These are phyloP conservation scores for Tetranychus cinnabarinus DNA, from an alignment of 1,140 invertebrate genomes.

Conservation along the genomic window DNA sequence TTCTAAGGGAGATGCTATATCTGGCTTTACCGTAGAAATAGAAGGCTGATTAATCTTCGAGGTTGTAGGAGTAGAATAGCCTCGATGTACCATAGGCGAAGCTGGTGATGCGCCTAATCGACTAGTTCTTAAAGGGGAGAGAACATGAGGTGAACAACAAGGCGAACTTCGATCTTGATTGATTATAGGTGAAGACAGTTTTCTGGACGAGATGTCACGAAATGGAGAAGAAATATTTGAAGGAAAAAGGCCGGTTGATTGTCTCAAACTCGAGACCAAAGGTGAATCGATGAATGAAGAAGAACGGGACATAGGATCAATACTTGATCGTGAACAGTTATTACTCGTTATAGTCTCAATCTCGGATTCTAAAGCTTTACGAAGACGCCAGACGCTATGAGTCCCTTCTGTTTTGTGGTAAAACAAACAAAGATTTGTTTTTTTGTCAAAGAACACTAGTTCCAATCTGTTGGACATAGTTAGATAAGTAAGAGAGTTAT, in stretches of 20 bases:
- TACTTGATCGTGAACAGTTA: neutral
- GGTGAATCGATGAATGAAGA: neutral
- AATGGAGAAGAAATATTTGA: neutral
- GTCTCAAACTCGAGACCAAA: neutral
- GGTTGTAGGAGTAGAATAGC: slow-evolving; percentile 16
- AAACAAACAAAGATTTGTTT: slow-evolving; percentile 40
- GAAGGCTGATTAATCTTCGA: neutral
- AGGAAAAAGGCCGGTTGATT: neutral
- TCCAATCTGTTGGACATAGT: slow-evolving; percentile 34
- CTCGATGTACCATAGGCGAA: slow-evolving; percentile 9
- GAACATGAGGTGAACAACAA: neutral
- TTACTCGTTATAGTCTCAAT: slow-evolving; percentile 20
- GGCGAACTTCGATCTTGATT: slow-evolving; percentile 3
- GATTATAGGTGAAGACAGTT: slow-evolving; percentile 10
- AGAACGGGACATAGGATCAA: neutral
- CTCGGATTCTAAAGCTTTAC: slow-evolving; percentile 48
- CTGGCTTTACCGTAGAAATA: neutral
- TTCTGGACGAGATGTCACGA: neutral
- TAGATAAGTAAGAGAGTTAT: slow-evolving; percentile 15
- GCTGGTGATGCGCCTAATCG: slow-evolving; percentile 1
- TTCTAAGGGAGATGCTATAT: slow-evolving; percentile 10
- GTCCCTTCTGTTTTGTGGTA: slow-evolving; percentile 46
- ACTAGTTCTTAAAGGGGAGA: slow-evolving; percentile 2
- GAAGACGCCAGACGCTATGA: slow-evolving; percentile 56
- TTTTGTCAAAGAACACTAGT: slow-evolving; percentile 34